phyloP scores from a whole-genome alignment of 2,797 vertebrate genomes.

The Lacerta agilis region DNA sequence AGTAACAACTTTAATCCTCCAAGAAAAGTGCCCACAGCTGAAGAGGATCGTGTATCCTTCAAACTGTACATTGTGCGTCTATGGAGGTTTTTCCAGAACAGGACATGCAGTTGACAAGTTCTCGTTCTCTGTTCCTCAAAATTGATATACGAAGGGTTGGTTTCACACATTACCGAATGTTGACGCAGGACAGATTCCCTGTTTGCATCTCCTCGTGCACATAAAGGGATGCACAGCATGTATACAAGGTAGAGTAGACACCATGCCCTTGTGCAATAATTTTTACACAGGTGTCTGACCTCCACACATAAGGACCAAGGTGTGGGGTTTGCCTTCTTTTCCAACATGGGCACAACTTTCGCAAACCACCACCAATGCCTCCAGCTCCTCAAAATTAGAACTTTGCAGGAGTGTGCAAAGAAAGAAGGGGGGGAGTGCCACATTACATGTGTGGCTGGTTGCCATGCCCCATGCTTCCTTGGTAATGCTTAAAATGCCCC shows the following conservation, averaged over 20 bases:
- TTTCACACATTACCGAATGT: rapidly evolving
- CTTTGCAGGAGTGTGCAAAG: background rate
- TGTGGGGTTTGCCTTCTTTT: background rate
- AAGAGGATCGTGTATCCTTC: constrained; percentile 69
- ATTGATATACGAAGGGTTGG: background rate
- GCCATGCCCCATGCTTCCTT: background rate
- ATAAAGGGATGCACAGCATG: background rate
- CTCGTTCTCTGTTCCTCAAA: constrained; percentile 25
- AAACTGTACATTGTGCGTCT: constrained; percentile 58
- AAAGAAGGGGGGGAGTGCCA: background rate
- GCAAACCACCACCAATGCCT: background rate
- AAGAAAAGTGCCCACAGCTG: constrained; percentile 73
- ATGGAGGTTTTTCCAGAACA: constrained; percentile 50
- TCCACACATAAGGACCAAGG: background rate
- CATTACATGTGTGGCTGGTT: background rate
- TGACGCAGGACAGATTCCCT: background rate
- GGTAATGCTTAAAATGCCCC: background rate
- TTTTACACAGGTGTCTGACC: background rate
- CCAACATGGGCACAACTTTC: background rate
- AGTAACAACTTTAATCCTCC: constrained; percentile 72
- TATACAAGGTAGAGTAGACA: background rate
- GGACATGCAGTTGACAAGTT: background rate
- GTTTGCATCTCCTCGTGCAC: too few species aligned
- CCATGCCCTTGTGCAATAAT: background rate
- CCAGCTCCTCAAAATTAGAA: background rate